Percentiles rank a stretch among this genome's conserved stretches.
These are phyloP conservation scores for Zingel zingel DNA, from an alignment of 2,113 vertebrate species.

Conservation along the genomic window DNA sequence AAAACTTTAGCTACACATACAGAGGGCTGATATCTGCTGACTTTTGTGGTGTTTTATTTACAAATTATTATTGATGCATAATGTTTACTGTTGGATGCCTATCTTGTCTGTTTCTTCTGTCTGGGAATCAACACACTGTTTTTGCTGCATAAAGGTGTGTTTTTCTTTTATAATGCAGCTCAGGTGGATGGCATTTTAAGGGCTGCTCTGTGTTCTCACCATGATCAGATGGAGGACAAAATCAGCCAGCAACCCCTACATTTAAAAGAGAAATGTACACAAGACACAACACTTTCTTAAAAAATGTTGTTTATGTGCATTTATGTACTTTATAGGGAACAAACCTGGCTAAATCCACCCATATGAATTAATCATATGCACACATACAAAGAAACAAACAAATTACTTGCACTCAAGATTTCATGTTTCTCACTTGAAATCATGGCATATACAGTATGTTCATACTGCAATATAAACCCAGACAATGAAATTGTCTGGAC, in stretches of 20 bases:
- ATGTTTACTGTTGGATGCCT: constrained; percentile 4
- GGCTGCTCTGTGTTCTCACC: constrained; percentile 14
- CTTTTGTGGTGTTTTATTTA: constrained; percentile 13
- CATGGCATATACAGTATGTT: background rate
- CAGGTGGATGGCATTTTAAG: constrained; percentile 36
- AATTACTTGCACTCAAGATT: background rate
- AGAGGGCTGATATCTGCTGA: background rate
- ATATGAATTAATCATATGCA: background rate
- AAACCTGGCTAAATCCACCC: background rate
- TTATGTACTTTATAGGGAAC: background rate
- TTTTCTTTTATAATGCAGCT: constrained; percentile 9
- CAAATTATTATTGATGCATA: constrained; percentile 20
- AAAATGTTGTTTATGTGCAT: background rate
- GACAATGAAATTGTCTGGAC: background rate
- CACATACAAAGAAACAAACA: background rate
- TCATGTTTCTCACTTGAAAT: background rate
- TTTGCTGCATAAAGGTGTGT: background rate
- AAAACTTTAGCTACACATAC: background rate
- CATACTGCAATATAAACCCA: background rate
- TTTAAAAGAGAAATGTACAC: background rate
- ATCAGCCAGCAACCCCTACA: background rate
- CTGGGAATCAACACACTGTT: background rate
- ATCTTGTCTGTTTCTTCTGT: background rate
- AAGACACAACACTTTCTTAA: background rate
- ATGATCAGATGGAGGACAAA: background rate